These are phyloP conservation scores for Piscicola geometra DNA, from an alignment of 2,888 invertebrate genomes.

Conservation along the genomic window DNA sequence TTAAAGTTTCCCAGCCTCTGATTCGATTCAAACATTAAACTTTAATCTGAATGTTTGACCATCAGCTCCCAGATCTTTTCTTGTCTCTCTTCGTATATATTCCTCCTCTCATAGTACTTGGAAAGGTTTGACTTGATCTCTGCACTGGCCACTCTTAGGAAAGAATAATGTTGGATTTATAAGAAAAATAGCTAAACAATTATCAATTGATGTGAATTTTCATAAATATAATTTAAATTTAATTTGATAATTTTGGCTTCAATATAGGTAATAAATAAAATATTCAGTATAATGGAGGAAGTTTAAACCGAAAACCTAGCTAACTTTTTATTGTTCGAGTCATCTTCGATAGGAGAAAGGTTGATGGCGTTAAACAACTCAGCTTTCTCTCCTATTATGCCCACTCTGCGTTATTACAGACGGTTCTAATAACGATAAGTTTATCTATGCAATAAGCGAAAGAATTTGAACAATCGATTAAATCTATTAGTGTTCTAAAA, in stretches of 20 bases:
- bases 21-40: no score
- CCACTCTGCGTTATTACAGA: slow-evolving; percentile 5
- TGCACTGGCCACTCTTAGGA: not conserved
- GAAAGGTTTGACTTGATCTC: slow-evolving; percentile 6
- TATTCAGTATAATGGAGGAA: not conserved
- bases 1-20: no score
- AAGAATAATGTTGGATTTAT: no score
- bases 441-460: not conserved
- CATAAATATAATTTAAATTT: not conserved
- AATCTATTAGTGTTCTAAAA: not conserved
- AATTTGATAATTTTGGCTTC: not conserved
- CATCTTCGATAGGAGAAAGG: slow-evolving; percentile 20
- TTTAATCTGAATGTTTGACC: no score
- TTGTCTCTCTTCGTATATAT: not conserved
- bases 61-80: not conserved
- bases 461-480: no score
- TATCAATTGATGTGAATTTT: not conserved
- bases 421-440: not conserved
- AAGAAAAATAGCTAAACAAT: no score
- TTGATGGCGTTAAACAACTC: slow-evolving; percentile 1
- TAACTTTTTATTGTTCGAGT: not conserved
- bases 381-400: slow-evolving; percentile 23
- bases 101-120: not conserved
- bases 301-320: no score
- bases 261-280: not conserved